Base-by-base conservation (phyloP, 2,888 invertebrate species). In the Patella pellucida region DNA sequence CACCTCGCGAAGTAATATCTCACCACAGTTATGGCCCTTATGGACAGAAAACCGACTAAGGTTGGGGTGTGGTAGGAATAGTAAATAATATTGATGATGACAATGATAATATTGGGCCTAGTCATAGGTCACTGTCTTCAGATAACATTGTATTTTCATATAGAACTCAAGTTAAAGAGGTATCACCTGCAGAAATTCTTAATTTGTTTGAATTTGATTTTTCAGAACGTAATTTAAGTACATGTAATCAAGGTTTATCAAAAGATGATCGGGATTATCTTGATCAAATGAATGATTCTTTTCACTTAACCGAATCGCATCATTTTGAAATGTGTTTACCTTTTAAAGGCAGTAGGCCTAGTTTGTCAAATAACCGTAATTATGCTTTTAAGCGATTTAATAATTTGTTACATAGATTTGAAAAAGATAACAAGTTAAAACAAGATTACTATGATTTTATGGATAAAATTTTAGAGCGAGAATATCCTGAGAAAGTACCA, bases 41-140 rank as follows among this genome's bases (percentile, higher is more conserved):
- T 76, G 80, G 70, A 15, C 75, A 76, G 11, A 74, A 79, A 73
- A 80, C 82, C 11, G 78, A 78, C 54, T 74, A 83, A 14, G 81
- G 79, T 31, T 82, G 81, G 81, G 69, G 78, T 41, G 75, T 81
- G 14, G 79, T 79, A 16, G 81, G 81, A 4, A 51, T 75, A 11
- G 52, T 72, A 51, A 69, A 51, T 73, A 27, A 15, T 15, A 5
- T 9, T 1, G 15, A 56, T 51, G 19, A 31, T n/a, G 12, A 16
- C 14, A 52, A n/a, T 19, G 71, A 75, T 74, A 16, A 50, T 52
- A 52, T 54, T 62, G 50, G 72, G 68, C 3, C 41, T 5, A 72
- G 52, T 62, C 62, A 76, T 52, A 41, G 23, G 19, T 19, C 68
- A 11, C 15, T 71, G n/a, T 41, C 70, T 16, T 70, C 16, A 19